Conservation (phyloP, 2,113 vertebrate species). For the Tricholaema leucomelas region DNA sequence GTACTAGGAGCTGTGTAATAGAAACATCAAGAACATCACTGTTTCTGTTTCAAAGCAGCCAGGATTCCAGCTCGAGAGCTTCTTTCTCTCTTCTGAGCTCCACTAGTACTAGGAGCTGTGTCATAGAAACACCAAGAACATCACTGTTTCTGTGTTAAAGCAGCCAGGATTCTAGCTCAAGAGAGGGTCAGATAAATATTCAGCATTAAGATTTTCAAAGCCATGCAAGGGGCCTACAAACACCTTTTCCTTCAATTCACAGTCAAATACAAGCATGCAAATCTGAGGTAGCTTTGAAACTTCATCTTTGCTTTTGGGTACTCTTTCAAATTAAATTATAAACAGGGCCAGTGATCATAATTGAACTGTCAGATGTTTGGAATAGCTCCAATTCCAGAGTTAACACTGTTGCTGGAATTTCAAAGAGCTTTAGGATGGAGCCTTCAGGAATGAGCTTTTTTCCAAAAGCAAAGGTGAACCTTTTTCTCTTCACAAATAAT, state of each 20-base stretch:
- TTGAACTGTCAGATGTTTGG: neutral
- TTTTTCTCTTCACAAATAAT: neutral
- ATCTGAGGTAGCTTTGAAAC: constrained; percentile 12
- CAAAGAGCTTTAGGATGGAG: neutral
- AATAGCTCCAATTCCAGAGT: neutral
- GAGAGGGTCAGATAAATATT: neutral
- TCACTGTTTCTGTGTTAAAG: neutral
- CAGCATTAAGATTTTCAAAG: neutral
- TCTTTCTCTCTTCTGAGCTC: neutral
- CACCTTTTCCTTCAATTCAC: neutral
- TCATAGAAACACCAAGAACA: neutral
- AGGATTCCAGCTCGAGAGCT: no score
- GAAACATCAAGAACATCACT: neutral
- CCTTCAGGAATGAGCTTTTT: neutral
- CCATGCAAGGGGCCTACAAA: neutral
- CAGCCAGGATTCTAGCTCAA: neutral
- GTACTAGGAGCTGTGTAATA: neutral
- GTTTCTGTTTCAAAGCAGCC: neutral
- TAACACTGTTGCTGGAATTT: neutral
- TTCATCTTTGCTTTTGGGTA: neutral
- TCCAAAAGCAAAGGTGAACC: neutral
- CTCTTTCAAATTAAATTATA: neutral
- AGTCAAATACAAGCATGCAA: neutral
- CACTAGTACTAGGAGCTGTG: neutral
- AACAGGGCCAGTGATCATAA: neutral